Conservation (phyloP, 2,113 vertebrate species). For the Barnardius zonarius region DNA sequence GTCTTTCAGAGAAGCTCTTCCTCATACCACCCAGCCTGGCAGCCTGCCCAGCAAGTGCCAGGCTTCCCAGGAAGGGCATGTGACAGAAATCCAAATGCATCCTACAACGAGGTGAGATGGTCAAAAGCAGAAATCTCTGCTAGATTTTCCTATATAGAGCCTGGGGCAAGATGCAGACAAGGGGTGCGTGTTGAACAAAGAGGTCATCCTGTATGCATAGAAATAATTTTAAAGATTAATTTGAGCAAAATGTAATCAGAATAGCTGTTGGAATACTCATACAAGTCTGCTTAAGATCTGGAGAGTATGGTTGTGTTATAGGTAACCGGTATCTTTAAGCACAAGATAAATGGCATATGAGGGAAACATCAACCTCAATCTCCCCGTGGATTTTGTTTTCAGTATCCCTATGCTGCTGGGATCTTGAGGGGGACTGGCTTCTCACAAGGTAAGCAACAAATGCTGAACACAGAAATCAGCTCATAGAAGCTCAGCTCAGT, state of each 20-base stretch:
- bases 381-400: constrained; percentile 3
- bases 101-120: constrained; percentile 7
- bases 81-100: neutral
- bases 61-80: neutral
- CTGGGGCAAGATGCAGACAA: neutral
- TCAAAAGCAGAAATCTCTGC: neutral
- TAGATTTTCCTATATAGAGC: neutral
- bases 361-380: neutral
- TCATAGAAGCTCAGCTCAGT: neutral
- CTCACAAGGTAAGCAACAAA: constrained; percentile 27
- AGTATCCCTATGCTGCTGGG: neutral
- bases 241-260: neutral
- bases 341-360: neutral
- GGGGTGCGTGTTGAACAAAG: neutral
- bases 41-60: neutral
- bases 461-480: neutral
- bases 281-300: neutral
- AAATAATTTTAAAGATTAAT: neutral
- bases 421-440: neutral
- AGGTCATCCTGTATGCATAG: neutral
- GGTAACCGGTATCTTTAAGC: neutral
- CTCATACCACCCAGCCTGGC: neutral
- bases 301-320: neutral
- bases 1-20: constrained; percentile 5
- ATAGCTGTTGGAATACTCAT: neutral